Evolutionary conservation across 2,797 vertebrate genomes (phyloP), one percentile per base, ranked within the genome.

Genomic region (Philypnodon macrostomus): DNA sequence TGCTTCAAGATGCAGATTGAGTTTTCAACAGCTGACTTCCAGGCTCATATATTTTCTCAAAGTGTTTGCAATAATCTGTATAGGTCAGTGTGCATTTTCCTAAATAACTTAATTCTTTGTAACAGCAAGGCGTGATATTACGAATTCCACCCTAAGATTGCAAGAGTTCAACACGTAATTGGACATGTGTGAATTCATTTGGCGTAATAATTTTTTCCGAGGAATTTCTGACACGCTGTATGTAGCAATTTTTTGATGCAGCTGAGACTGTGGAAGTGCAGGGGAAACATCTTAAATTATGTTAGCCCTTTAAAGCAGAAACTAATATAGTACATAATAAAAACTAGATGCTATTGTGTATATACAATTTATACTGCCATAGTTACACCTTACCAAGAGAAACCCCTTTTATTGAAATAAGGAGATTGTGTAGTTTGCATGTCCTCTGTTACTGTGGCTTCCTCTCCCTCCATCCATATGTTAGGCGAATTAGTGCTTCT

Each of bases 101-200:
- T 56, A 71, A 77, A 73, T 78, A 79, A 76, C 59, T 67, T 39
- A 53, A 55, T 70, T 73, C 46, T 49, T 74, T 73, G 48, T 68
- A 69, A 58, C 54, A 76, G 63, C 59, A n/a, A 42, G 18, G 44
- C 38, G 53, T 62, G 61, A 76, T 82, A 77, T 57, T 77, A 58
- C 56, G 74, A 70, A 75, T 77, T 65, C 49, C 57, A 60, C 23
- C 14, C 32, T 7, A 40, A 62, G 65, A 77, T 58, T 73, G 56
- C 30, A 1, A 13, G 34, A 62, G 40, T 67, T 70, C 29, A 63
- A 55, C 58, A 71, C 69, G 64, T 70, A 76, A 81, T 71, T 75
- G 67, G 56, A 70, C 63, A 79, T 63, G 36, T 59, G 62, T 53
- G 67, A 56, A 70, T 60, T 63, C 62, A 68, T 81, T 80, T 78